Conservation (phyloP, 2,113 vertebrate genomes). For the Chaetorhynchus papuensis region DNA sequence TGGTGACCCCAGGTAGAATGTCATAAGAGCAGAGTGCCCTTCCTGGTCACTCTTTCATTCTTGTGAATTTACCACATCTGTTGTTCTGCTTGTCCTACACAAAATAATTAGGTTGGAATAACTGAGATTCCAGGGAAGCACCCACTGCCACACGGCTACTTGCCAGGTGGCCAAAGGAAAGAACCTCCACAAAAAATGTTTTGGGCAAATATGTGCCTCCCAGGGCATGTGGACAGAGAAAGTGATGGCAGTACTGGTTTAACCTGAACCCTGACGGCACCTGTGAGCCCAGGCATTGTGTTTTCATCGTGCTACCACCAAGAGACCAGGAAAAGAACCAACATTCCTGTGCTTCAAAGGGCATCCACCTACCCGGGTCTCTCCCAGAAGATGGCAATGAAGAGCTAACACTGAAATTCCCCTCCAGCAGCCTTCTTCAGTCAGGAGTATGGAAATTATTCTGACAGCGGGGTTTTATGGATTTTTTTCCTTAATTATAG, state of each 20-base stretch:
- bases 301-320: background rate
- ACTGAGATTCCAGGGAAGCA: background rate
- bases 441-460: rapidly evolving
- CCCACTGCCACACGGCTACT: rapidly evolving
- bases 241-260: background rate
- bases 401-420: background rate
- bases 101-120: background rate
- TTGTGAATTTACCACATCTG: background rate
- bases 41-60: background rate
- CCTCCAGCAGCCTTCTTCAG: background rate
- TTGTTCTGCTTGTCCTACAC: background rate
- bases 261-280: background rate
- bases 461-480: background rate
- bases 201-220: background rate
- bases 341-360: background rate
- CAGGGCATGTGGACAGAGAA: background rate
- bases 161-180: background rate
- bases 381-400: background rate
- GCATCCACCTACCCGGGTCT: background rate
- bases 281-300: background rate
- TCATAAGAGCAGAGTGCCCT: background rate
- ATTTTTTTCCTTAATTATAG: background rate
- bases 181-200: background rate
- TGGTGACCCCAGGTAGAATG: background rate
- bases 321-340: rapidly evolving